Conservation (phyloP, 1,140 invertebrate species). For the Ruditapes philippinarum region DNA sequence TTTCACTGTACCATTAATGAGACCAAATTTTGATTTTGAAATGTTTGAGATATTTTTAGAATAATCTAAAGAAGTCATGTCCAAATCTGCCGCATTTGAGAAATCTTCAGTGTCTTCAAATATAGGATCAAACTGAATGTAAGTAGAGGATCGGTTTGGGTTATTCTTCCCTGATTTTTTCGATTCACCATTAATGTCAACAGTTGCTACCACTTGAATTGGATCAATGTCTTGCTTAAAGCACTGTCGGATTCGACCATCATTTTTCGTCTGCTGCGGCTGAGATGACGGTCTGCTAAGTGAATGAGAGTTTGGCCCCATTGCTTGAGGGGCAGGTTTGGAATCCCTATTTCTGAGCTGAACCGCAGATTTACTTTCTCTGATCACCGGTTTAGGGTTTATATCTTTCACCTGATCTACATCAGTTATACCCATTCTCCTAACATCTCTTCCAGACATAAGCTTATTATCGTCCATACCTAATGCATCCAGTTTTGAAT, state of each 20-base stretch:
- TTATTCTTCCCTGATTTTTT: slow-evolving; percentile 73
- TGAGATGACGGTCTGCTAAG: neutral
- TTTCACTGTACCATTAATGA: slow-evolving; percentile 55
- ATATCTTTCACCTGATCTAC: slow-evolving; percentile 79
- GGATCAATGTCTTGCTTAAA: slow-evolving; percentile 73
- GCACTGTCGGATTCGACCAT: slow-evolving; percentile 55
- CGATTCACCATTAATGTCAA: slow-evolving; percentile 59
- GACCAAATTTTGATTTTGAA: slow-evolving; percentile 70
- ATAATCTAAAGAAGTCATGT: slow-evolving; percentile 75
- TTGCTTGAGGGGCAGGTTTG: neutral
- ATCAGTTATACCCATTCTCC: slow-evolving; percentile 83
- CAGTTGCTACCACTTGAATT: slow-evolving; percentile 70
- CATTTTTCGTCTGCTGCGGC: slow-evolving; percentile 9
- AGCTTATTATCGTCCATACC: slow-evolving; percentile 64
- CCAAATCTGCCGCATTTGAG: neutral
- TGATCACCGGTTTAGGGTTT: slow-evolving; percentile 11
- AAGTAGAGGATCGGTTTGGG: slow-evolving; percentile 79
- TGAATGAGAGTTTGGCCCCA: neutral
- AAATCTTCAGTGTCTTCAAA: slow-evolving; percentile 83
- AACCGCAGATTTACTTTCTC: slow-evolving; percentile 42
- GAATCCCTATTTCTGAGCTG: slow-evolving; percentile 38
- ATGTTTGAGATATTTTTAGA: slow-evolving; percentile 72
- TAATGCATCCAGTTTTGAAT: slow-evolving; percentile 76
- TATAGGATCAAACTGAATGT: slow-evolving; percentile 84
- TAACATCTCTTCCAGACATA: slow-evolving; percentile 69